phyloP scores from a whole-genome alignment of 2,888 invertebrate genomes.

The Gasteruption jaculator region DNA sequence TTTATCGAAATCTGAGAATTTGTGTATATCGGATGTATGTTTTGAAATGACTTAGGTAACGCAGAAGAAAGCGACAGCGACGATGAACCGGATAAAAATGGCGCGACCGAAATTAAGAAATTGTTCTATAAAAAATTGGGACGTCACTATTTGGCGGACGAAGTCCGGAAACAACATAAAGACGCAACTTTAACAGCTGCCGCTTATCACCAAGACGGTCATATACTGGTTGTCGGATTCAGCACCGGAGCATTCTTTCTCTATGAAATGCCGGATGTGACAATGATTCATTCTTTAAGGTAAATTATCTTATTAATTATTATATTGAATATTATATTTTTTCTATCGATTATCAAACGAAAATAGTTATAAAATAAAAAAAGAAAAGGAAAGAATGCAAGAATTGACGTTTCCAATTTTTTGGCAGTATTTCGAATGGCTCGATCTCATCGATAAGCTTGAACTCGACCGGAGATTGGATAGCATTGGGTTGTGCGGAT shows the following conservation, averaged over 20 bases:
- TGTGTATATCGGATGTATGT: background rate
- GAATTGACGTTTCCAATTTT: no score
- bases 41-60: conserved; percentile 3
- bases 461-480: conserved; percentile 91
- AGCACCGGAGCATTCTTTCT: conserved; percentile 88
- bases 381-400: no score
- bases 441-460: conserved; percentile 75
- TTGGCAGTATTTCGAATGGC: conserved; percentile 76
- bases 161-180: conserved; percentile 61
- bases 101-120: conserved; percentile 26
- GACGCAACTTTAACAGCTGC: conserved; percentile 72
- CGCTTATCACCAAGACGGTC: conserved; percentile 75
- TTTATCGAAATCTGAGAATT: no score
- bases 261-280: conserved; percentile 92
- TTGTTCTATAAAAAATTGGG: conserved; percentile 67
- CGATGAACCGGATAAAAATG: conserved; percentile 27
- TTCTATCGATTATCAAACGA: no score
- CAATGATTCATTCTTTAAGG: conserved; percentile 79
- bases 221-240: conserved; percentile 85
- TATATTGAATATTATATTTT: background rate
- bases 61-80: conserved; percentile 31
- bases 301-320: conserved; percentile 25
- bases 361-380: no score
- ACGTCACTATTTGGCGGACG: conserved; percentile 72
- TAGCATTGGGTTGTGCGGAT: conserved; percentile 84